Conservation (phyloP, 2,113 vertebrate species). For the Oncorhynchus keta region DNA sequence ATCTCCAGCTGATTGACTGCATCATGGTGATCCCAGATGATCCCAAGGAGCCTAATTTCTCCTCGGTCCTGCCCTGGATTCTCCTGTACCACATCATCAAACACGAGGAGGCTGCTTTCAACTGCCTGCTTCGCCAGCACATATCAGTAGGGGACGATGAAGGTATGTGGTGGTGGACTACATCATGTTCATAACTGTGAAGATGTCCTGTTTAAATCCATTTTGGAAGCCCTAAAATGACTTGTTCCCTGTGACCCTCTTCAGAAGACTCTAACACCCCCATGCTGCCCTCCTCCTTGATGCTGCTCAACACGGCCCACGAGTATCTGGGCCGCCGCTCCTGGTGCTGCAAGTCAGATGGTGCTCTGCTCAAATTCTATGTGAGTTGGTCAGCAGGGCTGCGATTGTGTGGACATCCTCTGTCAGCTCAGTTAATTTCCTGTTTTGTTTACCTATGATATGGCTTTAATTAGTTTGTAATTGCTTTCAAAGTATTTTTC, state of each 20-base stretch:
- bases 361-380: constrained; percentile 91
- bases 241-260: constrained; percentile 17
- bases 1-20: constrained; percentile 85
- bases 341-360: constrained; percentile 93
- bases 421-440: neutral
- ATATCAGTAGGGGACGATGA: constrained; percentile 78
- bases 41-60: constrained; percentile 88
- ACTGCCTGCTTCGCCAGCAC: constrained; percentile 82
- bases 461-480: neutral
- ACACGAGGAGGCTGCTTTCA: constrained; percentile 87
- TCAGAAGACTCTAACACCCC: constrained; percentile 77
- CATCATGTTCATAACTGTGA: neutral
- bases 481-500: neutral
- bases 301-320: constrained; percentile 94
- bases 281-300: constrained; percentile 92
- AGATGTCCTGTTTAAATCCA: neutral
- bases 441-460: no score
- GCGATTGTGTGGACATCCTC: neutral
- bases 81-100: constrained; percentile 90
- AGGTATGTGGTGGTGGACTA: constrained; percentile 65
- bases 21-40: constrained; percentile 93
- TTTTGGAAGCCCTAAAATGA: neutral
- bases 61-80: constrained; percentile 94
- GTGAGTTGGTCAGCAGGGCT: constrained; percentile 73
- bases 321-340: constrained; percentile 92